These are phyloP conservation scores for Armadillidium nasatum DNA, from an alignment of 1,140 invertebrate genomes.

Conservation along the genomic window DNA sequence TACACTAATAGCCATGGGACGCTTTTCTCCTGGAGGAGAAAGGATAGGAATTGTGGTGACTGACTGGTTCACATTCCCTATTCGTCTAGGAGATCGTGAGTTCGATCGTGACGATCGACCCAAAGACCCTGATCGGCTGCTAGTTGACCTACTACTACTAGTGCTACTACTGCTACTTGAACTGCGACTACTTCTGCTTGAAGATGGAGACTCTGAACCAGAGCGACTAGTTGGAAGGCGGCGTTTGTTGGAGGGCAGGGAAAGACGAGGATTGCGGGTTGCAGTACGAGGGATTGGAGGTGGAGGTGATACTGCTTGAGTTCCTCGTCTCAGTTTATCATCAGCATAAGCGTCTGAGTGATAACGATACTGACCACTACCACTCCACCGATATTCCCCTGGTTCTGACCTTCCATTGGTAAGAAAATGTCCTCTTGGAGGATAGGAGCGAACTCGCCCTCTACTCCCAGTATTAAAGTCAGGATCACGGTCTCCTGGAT, in stretches of 20 bases:
- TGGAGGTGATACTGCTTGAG: neutral
- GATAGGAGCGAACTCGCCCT: neutral
- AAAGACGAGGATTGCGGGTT: neutral
- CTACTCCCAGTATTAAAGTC: neutral
- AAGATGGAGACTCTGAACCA: neutral
- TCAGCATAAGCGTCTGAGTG: neutral
- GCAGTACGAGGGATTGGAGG: neutral
- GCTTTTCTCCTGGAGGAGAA: conserved; percentile 60
- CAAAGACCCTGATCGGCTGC: neutral
- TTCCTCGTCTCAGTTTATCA: neutral
- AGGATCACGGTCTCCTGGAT: neutral
- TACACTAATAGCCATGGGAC: conserved; percentile 84
- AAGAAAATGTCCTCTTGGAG: neutral
- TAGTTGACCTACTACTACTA: neutral
- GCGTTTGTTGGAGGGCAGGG: neutral
- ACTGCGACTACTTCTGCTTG: neutral
- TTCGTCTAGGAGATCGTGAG: neutral
- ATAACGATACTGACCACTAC: neutral
- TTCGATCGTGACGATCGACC: neutral
- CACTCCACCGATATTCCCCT: neutral
- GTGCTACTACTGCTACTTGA: neutral
- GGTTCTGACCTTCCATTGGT: neutral
- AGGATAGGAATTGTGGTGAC: conserved; percentile 36
- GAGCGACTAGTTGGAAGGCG: conserved; percentile 7
- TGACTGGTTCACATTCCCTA: neutral